Base-by-base conservation (phyloP, 2,797 vertebrate genomes). In the Masticophis lateralis region DNA sequence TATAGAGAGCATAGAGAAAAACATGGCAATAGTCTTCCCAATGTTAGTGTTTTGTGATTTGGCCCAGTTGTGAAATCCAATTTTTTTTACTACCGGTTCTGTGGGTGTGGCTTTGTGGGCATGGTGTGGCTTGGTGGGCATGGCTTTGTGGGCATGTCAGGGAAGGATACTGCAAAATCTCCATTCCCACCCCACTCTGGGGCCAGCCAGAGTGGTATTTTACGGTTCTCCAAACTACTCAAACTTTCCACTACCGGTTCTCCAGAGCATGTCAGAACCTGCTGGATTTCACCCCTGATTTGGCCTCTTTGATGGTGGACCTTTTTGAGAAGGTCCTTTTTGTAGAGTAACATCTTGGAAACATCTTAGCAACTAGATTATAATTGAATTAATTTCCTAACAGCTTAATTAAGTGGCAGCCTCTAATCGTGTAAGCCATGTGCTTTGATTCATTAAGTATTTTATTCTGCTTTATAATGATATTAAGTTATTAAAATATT, bases 311-410 rank as follows among this genome's bases (percentile, higher is more conserved):
- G 95, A 96, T 95, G 94, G 93, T 43, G 95, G 95, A 94, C 94
- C 95, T 96, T 94, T 97, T 94, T 96, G 95, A 97, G 97, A 94
- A 92, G 74, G 92, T 83, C 95, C 91, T 87, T 94, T 96, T 92
- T 83, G 37, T 83, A 94, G 27, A 89, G 69, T 61, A 56, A 92
- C 89, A n/a, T 95, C 90, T 93, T 94, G 91, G 87, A 94, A 94
- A 93, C 90, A 90, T 94, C 55, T 37, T 95, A 93, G 95, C 96
- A 92, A 66, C 88, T 66, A 93, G 96, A 94, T 32, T 92, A 93
- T 95, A 97, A 95, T 97, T 97, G 97, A 97, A 98, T 97, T 97
- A 95, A 95, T 97, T 97, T 96, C 94, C 94, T 96, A 96, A 96
- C 95, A 95, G 94, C 93, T 51, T 96, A 96, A 97, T 96, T 97